A percentile compares a stretch with the other conserved stretches of the same genome.
phyloP scores from a whole-genome alignment of 2,888 invertebrate species.

The Geotrupes spiniger region DNA sequence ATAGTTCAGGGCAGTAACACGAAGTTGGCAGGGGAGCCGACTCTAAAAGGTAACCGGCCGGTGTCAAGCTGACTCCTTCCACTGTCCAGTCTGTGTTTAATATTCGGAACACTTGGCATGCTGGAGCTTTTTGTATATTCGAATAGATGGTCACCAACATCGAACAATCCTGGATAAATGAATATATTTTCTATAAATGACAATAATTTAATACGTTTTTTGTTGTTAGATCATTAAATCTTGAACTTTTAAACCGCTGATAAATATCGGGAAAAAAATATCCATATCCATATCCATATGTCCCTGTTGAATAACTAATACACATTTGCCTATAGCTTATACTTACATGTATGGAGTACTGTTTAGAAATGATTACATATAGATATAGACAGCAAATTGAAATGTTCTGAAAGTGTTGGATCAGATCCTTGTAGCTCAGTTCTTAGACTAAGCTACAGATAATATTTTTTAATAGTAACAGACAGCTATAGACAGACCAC shows the following conservation, averaged over 20 bases:
- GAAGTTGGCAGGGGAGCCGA: constrained; percentile 54
- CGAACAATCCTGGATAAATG: constrained; percentile 63
- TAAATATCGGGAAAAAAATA: too few relatives aligned
- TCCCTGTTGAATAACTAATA: constrained; percentile 7
- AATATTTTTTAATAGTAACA: too few relatives aligned
- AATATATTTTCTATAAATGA: constrained; percentile 1
- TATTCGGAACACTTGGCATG: constrained; percentile 73
- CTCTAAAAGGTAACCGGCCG: constrained; percentile 69
- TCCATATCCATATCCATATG: too few relatives aligned
- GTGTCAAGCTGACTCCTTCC: constrained; percentile 64
- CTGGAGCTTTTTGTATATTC: constrained; percentile 76
- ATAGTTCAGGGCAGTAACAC: constrained; percentile 69
- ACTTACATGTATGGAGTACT: too few relatives aligned
- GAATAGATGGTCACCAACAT: constrained; percentile 82
- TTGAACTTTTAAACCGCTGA: too few relatives aligned
- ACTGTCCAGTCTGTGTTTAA: constrained; percentile 66
- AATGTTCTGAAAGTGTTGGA: constrained; percentile 25
- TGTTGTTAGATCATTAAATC: too few relatives aligned
- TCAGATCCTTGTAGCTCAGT: too few relatives aligned
- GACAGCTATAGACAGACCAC: too few relatives aligned
- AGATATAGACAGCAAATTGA: too few relatives aligned
- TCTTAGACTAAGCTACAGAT: too few relatives aligned
- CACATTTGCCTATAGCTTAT: too few relatives aligned
- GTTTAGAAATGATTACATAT: too few relatives aligned
- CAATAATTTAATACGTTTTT: constrained; percentile 6